These are phyloP conservation scores for Lophotis ruficrista DNA, from an alignment of 2,113 vertebrate species.

Conservation along the genomic window DNA sequence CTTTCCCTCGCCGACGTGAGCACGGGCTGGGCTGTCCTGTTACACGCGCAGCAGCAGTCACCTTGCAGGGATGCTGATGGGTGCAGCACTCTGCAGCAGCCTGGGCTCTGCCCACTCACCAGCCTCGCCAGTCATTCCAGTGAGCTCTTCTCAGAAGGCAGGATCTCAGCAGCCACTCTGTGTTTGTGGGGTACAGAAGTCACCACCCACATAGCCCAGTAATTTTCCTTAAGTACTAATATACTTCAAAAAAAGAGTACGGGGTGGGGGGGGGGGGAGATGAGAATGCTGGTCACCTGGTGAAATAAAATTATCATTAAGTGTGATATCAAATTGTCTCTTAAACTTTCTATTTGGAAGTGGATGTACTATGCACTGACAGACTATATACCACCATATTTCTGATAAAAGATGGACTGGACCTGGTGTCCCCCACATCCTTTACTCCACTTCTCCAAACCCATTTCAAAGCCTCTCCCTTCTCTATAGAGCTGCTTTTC, in stretches of 20 bases:
- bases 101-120: background rate
- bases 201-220: fast-evolving
- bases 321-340: background rate
- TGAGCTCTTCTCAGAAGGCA: constrained; percentile 16
- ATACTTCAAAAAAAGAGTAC: background rate
- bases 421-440: fast-evolving
- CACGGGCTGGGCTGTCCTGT: background rate
- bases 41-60: background rate
- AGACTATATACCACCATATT: background rate
- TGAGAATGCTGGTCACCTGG: background rate
- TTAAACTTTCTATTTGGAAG: background rate
- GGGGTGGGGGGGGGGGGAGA: background rate
- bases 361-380: background rate
- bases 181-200: background rate
- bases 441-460: background rate
- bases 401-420: background rate
- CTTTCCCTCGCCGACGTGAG: background rate
- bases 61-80: background rate
- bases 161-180: background rate
- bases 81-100: background rate
- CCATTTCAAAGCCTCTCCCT: background rate
- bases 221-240: background rate
- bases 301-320: background rate
- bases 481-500: background rate
- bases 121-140: background rate